phyloP scores from a whole-genome alignment of 2,113 vertebrate genomes.

The Condylura cristata region DNA sequence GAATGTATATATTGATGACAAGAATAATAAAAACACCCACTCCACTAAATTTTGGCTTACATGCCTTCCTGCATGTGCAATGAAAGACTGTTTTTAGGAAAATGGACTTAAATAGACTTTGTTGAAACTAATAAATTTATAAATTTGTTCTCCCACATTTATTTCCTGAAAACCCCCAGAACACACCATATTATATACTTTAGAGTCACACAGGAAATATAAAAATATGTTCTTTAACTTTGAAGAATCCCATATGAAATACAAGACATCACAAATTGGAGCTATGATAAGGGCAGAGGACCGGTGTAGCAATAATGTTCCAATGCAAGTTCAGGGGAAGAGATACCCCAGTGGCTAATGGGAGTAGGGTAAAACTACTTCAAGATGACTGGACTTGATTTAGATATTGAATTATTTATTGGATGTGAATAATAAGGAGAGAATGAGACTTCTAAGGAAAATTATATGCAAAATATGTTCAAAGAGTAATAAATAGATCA shows the following conservation, averaged over 20 bases:
- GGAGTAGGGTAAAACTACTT: background rate
- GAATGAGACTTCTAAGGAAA: slow-evolving; percentile 16
- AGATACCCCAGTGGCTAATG: too few species aligned
- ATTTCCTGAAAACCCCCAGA: slow-evolving; percentile 43
- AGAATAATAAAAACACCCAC: slow-evolving; percentile 43
- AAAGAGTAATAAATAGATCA: background rate
- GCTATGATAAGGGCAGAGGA: background rate
- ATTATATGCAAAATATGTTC: background rate
- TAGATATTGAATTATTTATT: background rate
- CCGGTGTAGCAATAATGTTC: background rate
- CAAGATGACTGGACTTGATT: background rate
- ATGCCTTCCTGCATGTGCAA: background rate
- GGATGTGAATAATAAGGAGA: background rate
- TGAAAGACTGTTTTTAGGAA: slow-evolving; percentile 32
- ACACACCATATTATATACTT: background rate
- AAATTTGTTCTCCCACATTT: background rate
- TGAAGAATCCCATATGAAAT: background rate
- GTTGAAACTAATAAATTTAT: slow-evolving; percentile 37
- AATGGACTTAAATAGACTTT: slow-evolving; percentile 47
- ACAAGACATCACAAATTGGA: background rate
- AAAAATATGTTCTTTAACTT: slow-evolving; percentile 42
- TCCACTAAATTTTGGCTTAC: slow-evolving; percentile 27
- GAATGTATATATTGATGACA: slow-evolving; percentile 42
- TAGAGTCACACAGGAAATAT: slow-evolving; percentile 19
- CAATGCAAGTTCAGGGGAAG: background rate